A percentile compares a stretch with the other conserved stretches of the same genome.
Conservation (phyloP, 2,888 invertebrate genomes). For the Sericinus montela region DNA sequence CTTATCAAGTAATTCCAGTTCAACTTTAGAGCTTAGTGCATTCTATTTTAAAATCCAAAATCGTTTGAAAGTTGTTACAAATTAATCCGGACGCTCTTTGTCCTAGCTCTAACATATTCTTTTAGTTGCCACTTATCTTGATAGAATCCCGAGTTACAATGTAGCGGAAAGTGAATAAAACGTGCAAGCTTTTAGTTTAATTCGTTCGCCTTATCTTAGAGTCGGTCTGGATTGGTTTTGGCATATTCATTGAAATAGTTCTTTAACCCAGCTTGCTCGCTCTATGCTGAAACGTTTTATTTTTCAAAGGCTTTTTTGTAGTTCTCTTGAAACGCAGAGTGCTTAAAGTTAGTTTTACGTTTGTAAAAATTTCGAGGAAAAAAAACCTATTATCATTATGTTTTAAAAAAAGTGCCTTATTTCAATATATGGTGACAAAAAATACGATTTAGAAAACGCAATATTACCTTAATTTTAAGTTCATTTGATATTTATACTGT, state of each 20-base stretch:
- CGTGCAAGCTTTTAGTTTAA: slow-evolving; percentile 19
- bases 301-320: neutral
- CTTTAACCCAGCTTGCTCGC: neutral
- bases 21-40: slow-evolving; percentile 11
- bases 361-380: no score
- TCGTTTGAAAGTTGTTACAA: slow-evolving; percentile 10
- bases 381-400: no score
- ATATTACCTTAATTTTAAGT: no score
- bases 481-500: no score
- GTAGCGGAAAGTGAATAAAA: slow-evolving; percentile 20
- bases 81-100: slow-evolving; percentile 14
- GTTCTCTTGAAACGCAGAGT: neutral
- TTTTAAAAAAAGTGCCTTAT: no score
- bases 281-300: neutral
- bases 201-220: slow-evolving; percentile 14
- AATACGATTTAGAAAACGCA: no score
- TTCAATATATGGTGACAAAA: no score
- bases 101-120: slow-evolving; percentile 17
- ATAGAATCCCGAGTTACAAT: slow-evolving; percentile 17
- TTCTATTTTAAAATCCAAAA: slow-evolving; percentile 8
- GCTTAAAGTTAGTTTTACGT: no score
- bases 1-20: slow-evolving; percentile 14
- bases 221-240: slow-evolving; percentile 1
- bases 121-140: slow-evolving; percentile 21
- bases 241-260: slow-evolving; percentile 6